Base-by-base conservation (phyloP, 2,113 vertebrate species). In the Xenus cinereus region DNA sequence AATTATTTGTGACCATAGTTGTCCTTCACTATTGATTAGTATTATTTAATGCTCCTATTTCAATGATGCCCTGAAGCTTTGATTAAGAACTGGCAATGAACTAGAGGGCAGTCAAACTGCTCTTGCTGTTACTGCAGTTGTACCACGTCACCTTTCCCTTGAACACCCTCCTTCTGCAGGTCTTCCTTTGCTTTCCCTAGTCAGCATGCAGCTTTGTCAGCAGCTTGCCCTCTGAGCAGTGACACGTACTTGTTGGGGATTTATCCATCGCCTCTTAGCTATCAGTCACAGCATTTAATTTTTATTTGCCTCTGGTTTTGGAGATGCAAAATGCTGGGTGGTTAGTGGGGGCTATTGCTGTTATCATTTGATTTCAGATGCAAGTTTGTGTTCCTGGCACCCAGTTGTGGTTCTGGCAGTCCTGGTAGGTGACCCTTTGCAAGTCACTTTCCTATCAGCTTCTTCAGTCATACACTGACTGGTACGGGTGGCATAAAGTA, bases 11-110 rank as follows among this genome's bases (percentile, higher is more conserved):
- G 66, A 60, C 54, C 0, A 0, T 63, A 63, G 54, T 20, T 81
- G 72, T 77, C 76, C n/a, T 71, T 89, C 23, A 28, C 56, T 72
- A 12, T 87, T 67, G 18, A 69, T 82, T 30, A 50, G n/a, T 41
- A 46, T 67, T 92, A 89, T 81, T 92, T 93, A 87, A 77, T 43
- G 30, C 4, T 92, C n/a, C 33, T 43, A 30, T 87, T 89, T 82
- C 74, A 89, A 19, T 46, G 72, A 27, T n/a, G 59, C 46, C 71
- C 53, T 12, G 10, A 60, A 50, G 72, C 63, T 92, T 76, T 56
- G 71, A 56, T 76, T 66, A 50, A 90, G 54, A 57, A 14, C 28
- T 76, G 56, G 9, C 46, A 81, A 28, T 46, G 76, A 71, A 46
- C 33, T 67, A 43, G 48, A 24, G 35, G 33, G 56, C 66, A 84